Conservation (phyloP, 2,797 vertebrate genomes). For the Parauchenoglanis punctatus region DNA sequence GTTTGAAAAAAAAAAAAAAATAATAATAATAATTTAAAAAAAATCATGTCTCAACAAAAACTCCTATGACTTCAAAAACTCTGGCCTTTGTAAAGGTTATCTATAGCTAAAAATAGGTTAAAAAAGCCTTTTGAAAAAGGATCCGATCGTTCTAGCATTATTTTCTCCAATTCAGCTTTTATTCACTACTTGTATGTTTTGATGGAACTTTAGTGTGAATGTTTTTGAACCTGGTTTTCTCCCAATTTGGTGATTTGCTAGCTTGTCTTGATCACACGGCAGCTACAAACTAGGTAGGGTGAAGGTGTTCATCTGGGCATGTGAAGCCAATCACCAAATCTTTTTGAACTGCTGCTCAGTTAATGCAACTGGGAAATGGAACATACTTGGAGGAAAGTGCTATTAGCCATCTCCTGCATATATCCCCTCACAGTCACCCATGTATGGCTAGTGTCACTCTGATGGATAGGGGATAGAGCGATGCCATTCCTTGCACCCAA, state of each 20-base stretch:
- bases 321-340: neutral
- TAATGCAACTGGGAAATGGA: neutral
- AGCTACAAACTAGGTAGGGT: neutral
- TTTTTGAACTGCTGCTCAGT: too few relatives aligned
- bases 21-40: too few relatives aligned
- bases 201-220: neutral
- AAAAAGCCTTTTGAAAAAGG: too few relatives aligned
- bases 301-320: neutral
- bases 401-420: neutral
- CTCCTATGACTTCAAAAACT: neutral
- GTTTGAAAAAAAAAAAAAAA: neutral
- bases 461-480: neutral
- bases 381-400: neutral
- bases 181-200: neutral
- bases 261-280: neutral
- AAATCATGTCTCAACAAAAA: neutral
- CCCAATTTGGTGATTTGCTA: neutral
- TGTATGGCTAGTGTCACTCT: neutral
- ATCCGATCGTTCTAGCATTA: neutral
- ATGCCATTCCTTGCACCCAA: neutral
- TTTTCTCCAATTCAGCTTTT: neutral
- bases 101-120: neutral
- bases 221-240: neutral
- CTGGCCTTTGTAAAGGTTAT: neutral
- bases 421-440: neutral